Evolutionary conservation across 2,888 invertebrate genomes (phyloP).

Genomic region (Caenorhabditis sp.): DNA sequence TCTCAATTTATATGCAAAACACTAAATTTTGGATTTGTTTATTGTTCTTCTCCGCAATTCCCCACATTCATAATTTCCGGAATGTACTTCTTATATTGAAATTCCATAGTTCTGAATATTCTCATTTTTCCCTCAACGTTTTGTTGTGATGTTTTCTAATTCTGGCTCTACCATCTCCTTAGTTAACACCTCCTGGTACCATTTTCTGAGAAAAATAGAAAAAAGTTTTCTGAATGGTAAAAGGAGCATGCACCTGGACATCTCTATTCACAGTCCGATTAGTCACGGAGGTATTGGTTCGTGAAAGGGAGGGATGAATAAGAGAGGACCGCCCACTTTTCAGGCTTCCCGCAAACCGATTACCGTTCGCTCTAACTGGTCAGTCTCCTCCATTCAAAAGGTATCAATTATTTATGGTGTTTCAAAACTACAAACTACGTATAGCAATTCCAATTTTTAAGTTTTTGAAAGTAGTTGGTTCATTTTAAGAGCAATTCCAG

Average conservation of each 20-base stretch:
- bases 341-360: constrained; percentile 58
- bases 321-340: constrained; percentile 31
- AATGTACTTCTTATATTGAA: neutral
- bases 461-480: too few relatives aligned
- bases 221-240: constrained; percentile 6
- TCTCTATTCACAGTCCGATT: constrained; percentile 40
- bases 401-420: constrained; percentile 6
- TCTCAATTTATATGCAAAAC: constrained; percentile 65
- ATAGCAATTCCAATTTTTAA: too few relatives aligned
- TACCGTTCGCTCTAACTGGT: constrained; percentile 43
- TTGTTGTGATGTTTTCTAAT: neutral
- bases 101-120: neutral
- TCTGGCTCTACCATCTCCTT: neutral
- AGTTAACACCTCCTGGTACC: constrained; percentile 41
- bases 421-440: too few relatives aligned
- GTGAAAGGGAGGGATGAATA: constrained; percentile 16
- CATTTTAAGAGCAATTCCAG: too few relatives aligned
- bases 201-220: constrained; percentile 29
- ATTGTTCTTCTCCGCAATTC: constrained; percentile 23
- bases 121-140: neutral
- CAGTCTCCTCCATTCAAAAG: constrained; percentile 2
- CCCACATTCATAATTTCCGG: constrained; percentile 31
- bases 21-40: constrained; percentile 53
- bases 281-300: constrained; percentile 60
- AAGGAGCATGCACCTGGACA: constrained; percentile 48